Percentiles rank a stretch among this genome's conserved stretches.
These are phyloP conservation scores for Chironomus tepperi DNA, from an alignment of 1,140 invertebrate species.

Conservation along the genomic window DNA sequence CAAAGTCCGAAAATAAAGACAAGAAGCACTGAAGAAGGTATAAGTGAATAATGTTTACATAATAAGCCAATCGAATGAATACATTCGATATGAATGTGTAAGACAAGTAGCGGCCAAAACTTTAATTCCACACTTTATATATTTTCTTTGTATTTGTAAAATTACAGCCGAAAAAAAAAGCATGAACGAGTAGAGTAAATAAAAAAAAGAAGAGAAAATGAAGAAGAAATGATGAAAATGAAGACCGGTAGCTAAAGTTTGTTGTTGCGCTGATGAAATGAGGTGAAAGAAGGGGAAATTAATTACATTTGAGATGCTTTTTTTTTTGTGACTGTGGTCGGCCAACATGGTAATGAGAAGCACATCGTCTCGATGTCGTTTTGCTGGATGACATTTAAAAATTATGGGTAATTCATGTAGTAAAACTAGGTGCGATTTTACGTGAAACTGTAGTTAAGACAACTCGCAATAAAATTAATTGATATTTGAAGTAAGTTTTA, in stretches of 20 bases:
- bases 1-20: too few relatives aligned
- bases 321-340: too few relatives aligned
- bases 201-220: too few relatives aligned
- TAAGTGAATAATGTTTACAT: background rate
- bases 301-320: background rate
- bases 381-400: too few relatives aligned
- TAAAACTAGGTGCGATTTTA: too few relatives aligned
- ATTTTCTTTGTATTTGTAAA: background rate
- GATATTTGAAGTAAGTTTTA: too few relatives aligned
- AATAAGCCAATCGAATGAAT: background rate
- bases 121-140: background rate
- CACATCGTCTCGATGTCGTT: too few relatives aligned
- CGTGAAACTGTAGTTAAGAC: too few relatives aligned
- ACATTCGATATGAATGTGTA: conserved; percentile 2
- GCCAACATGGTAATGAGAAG: too few relatives aligned
- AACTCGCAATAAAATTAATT: too few relatives aligned
- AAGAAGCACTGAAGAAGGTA: background rate
- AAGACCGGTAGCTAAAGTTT: background rate
- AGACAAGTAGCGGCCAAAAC: background rate
- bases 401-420: too few relatives aligned
- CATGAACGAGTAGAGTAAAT: background rate
- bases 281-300: background rate
- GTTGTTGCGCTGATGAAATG: background rate
- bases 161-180: background rate
- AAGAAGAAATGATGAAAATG: too few relatives aligned